Conservation (phyloP, 2,888 invertebrate genomes). For the Choristoneura rosaceana region DNA sequence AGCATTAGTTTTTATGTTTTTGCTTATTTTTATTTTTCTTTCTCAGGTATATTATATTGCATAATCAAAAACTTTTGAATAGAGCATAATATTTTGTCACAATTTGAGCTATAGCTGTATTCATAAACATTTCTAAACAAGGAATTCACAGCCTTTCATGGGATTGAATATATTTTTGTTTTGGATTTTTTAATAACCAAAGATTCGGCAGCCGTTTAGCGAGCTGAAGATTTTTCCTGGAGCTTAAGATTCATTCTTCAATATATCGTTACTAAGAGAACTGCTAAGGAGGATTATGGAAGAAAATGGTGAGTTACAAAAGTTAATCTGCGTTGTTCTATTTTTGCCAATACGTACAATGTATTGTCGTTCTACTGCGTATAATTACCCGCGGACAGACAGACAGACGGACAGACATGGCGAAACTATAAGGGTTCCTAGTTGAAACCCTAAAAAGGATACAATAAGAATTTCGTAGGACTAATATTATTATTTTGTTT, state of each 20-base stretch:
- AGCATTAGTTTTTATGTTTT: background rate
- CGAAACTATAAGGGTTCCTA: too few relatives aligned
- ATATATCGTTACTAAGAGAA: conserved; percentile 56
- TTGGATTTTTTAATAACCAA: background rate
- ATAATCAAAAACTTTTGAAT: background rate
- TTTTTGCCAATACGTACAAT: conserved; percentile 6
- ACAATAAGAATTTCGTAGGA: background rate
- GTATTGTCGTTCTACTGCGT: conserved; percentile 7
- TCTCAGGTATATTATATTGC: background rate
- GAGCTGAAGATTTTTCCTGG: background rate
- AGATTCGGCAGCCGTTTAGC: background rate
- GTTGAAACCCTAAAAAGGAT: too few relatives aligned
- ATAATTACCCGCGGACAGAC: background rate
- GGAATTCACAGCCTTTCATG: conserved; percentile 4
- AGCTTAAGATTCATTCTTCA: conserved; percentile 44
- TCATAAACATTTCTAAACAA: conserved; percentile 52
- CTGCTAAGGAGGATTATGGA: conserved; percentile 60
- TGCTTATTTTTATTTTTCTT: background rate
- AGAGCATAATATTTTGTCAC: background rate
- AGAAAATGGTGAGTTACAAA: conserved; percentile 53
- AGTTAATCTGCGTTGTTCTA: conserved; percentile 20
- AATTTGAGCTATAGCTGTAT: conserved; percentile 30
- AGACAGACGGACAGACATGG: too few relatives aligned
- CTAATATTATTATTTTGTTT: too few relatives aligned
- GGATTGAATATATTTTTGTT: conserved; percentile 2